Percentiles rank a stretch among this genome's conserved stretches.
These are phyloP conservation scores for Naja naja DNA, from an alignment of 2,113 vertebrate genomes.

Conservation along the genomic window DNA sequence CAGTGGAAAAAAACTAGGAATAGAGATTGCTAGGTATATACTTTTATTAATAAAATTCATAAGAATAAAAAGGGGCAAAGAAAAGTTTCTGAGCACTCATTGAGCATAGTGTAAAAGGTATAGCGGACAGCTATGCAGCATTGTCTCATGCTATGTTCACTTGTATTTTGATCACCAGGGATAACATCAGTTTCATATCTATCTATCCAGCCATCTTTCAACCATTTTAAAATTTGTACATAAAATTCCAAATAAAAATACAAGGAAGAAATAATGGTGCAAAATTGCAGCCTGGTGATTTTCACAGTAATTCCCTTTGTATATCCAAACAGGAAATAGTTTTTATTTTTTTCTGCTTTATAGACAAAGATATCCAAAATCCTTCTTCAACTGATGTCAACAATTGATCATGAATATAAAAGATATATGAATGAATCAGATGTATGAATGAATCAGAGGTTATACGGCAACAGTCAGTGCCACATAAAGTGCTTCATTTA, in stretches of 20 bases:
- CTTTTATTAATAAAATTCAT: neutral
- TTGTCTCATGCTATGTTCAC: neutral
- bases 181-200: neutral
- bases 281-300: too few relatives aligned
- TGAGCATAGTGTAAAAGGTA: neutral
- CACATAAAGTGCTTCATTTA: conserved; percentile 17
- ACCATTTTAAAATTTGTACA: neutral
- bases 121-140: neutral
- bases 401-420: neutral
- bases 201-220: neutral
- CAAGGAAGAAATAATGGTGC: neutral
- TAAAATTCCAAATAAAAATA: neutral
- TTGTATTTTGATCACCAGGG: neutral
- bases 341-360: neutral
- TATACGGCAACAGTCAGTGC: neutral
- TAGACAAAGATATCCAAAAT: neutral
- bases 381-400: neutral
- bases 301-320: neutral
- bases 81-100: neutral
- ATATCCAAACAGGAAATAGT: neutral
- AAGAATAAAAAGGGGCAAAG: neutral
- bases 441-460: neutral
- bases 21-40: neutral
- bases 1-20: neutral
- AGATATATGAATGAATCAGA: neutral